A percentile compares a stretch with the other conserved stretches of the same genome.
phyloP scores from a whole-genome alignment of 2,113 vertebrate species.

The Syngnathus scovelli region DNA sequence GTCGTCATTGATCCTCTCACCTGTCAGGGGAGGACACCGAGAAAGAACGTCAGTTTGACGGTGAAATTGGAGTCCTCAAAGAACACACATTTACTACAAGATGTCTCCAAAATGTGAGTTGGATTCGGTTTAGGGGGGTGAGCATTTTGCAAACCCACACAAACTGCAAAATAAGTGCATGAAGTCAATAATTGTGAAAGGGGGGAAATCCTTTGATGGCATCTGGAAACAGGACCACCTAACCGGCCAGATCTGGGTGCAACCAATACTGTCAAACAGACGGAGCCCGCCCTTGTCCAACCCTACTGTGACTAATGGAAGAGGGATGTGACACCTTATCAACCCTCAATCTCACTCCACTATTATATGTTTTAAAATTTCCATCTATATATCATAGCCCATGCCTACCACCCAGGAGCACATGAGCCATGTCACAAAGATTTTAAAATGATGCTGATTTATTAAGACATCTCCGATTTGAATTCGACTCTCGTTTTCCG shows the following conservation, averaged over 20 bases:
- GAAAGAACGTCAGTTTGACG: slow-evolving; percentile 55
- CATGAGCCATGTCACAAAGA: not conserved
- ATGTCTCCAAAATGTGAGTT: too few relatives aligned
- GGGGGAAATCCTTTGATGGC: slow-evolving; percentile 59
- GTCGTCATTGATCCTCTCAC: slow-evolving; percentile 87
- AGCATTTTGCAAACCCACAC: slow-evolving; percentile 38
- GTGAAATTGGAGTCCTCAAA: not conserved
- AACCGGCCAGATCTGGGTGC: slow-evolving; percentile 13
- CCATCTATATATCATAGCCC: not conserved
- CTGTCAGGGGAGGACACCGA: slow-evolving; percentile 68
- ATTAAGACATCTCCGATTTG: not conserved
- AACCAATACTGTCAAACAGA: slow-evolving; percentile 30
- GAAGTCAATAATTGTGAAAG: slow-evolving; percentile 55
- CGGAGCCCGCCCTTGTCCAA: slow-evolving; percentile 37
- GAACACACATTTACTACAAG: too few relatives aligned
- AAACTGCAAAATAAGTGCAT: slow-evolving; percentile 39
- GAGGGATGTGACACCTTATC: slow-evolving; percentile 39
- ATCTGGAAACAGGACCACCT: slow-evolving; percentile 37
- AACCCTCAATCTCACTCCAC: slow-evolving; percentile 13
- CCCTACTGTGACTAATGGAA: slow-evolving; percentile 43
- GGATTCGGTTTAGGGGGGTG: not conserved
- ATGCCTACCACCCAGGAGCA: not conserved
- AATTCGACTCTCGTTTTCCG: not conserved
- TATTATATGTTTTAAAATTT: not conserved
- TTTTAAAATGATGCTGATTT: not conserved